These are phyloP conservation scores for Alectoris magna DNA, from an alignment of 2,797 vertebrate species.

Conservation along the genomic window DNA sequence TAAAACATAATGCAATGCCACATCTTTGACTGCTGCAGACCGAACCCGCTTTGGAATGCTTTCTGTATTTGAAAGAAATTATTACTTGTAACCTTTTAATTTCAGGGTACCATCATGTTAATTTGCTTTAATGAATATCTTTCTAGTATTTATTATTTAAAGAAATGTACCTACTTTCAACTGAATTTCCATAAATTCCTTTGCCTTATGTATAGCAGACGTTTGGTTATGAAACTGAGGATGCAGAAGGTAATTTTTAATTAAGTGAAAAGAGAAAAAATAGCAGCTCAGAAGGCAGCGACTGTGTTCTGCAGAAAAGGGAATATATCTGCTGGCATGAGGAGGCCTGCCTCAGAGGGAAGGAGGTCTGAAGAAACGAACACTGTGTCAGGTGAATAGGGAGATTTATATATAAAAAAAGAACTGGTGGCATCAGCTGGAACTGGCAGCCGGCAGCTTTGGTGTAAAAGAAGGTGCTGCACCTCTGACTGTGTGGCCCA, in stretches of 20 bases:
- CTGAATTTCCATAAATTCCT: not conserved
- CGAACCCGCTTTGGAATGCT: not conserved
- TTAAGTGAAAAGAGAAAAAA: conserved; percentile 53
- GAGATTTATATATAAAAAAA: not conserved
- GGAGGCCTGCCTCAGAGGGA: not conserved
- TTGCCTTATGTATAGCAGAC: not conserved
- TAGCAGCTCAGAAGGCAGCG: conserved; percentile 31
- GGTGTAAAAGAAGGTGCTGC: not conserved
- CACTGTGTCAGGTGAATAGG: not conserved
- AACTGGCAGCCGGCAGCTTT: not conserved
- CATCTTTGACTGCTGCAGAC: not conserved
- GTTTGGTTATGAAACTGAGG: not conserved
- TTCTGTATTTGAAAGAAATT: not conserved
- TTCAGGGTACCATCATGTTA: not conserved
- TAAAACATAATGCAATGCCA: not conserved
- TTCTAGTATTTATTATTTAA: conserved; percentile 7
- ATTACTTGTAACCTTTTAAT: not conserved
- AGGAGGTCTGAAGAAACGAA: not conserved
- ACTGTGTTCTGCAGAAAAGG: conserved; percentile 20
- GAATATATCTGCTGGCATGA: not conserved
- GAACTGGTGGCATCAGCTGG: not conserved
- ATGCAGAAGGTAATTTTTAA: conserved; percentile 51
- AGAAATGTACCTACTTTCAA: not conserved
- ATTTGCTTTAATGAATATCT: not conserved
- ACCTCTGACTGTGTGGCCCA: not conserved